Evolutionary conservation across 35 echinoderm and acorn worm species (phyloP), one percentile per base, ranked within the genome.

Genomic region (Acanthaster planci): DNA sequence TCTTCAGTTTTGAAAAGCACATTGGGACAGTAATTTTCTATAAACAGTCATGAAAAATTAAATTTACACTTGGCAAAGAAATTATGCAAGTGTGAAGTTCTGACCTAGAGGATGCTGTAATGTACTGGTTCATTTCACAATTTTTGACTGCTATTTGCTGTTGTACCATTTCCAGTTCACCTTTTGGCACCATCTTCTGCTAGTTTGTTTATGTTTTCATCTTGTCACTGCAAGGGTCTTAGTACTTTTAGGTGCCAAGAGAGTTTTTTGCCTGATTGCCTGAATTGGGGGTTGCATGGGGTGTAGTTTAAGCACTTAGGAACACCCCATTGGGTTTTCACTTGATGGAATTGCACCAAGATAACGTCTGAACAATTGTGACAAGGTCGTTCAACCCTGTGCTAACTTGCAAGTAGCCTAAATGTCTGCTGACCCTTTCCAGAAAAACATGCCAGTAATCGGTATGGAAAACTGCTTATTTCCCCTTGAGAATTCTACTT

Each of bases 251-350:
- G 64, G 64, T 72, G 64, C 64, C 64, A 72, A 72, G 34, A 26
- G 26, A 72, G 23, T 72, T 72, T 4, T 72, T 26, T 26, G 64
- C 64, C 34, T 72, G 64, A 72, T 72, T 72, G 26, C 64, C 34
- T 26, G 34, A 72, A 72, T 72, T 72, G 30, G 18, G 64, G 19
- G 30, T 19, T 31, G 23, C 30, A 14, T 34, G 32, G 64, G 64
- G 64, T 72, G 64, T 72, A 72, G 22, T 72, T 72, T 26, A 31
- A 26, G 64, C 64, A 35, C 34, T 72, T 72, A 72, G 64, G 64
- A 72, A 72, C 64, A 72, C 64, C 64, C 64, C 64, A 29, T 19
- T 72, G 64, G 23, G 64, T 23, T 30, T 12, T 19, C 64, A 72
- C 22, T 35, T 72, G 64, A 72, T 72, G 23, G 21, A 72, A 72